A percentile compares a stretch with the other conserved stretches of the same genome.
phyloP scores from a whole-genome alignment of 2,113 vertebrate genomes.

The Helogale parvula region DNA sequence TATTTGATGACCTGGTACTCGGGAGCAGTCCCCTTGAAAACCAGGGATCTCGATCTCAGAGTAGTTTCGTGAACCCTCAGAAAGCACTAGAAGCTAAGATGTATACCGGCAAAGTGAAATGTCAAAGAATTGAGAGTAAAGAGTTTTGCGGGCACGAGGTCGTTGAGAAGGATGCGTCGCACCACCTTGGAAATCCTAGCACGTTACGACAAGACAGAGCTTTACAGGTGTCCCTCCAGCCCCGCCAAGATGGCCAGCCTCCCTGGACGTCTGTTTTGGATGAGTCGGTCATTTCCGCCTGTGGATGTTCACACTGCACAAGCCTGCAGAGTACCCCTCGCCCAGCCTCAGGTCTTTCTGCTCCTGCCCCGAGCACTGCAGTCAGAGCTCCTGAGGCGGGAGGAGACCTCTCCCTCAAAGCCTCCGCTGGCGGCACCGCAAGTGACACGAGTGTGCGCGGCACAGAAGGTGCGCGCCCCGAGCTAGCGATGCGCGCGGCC shows the following conservation, averaged over 20 bases:
- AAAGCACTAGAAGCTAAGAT: slow-evolving; percentile 38
- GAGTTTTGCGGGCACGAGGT: not conserved
- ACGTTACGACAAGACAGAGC: not conserved
- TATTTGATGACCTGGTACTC: not conserved
- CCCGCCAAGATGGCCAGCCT: fast-evolving
- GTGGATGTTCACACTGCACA: not conserved
- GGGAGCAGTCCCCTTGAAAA: not conserved
- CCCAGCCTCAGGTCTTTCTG: not conserved
- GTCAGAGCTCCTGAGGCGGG: not conserved
- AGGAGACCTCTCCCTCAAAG: not conserved
- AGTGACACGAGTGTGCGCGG: not conserved
- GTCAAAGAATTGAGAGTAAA: not conserved
- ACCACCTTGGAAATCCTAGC: not conserved
- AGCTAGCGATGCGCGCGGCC: fast-evolving
- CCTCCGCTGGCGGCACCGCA: fast-evolving
- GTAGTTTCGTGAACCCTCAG: not conserved
- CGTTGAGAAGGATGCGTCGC: not conserved
- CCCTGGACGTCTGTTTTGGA: not conserved
- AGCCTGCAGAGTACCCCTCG: not conserved
- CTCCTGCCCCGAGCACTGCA: not conserved
- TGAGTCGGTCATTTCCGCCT: not conserved
- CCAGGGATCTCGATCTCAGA: not conserved
- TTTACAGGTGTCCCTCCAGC: fast-evolving
- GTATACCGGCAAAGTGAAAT: not conserved
- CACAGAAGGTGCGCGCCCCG: fast-evolving